These are phyloP conservation scores for Pollenia amentaria DNA, from an alignment of 2,888 invertebrate genomes.

Conservation along the genomic window DNA sequence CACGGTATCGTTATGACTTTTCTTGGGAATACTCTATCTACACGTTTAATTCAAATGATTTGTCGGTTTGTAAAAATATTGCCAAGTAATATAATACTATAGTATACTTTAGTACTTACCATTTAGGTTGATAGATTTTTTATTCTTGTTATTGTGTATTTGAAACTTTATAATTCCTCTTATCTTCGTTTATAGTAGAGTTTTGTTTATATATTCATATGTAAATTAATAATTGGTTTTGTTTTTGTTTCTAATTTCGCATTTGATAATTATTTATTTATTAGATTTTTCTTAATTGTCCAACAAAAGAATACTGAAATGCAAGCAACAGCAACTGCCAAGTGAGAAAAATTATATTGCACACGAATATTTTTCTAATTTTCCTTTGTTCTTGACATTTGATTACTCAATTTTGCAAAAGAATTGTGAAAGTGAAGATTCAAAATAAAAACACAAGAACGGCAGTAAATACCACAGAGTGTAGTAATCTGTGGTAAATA, in stretches of 20 bases:
- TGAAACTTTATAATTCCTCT: slow-evolving; percentile 21
- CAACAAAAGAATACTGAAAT: slow-evolving; percentile 37
- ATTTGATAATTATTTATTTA: slow-evolving; percentile 45
- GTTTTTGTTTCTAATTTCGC: slow-evolving; percentile 59
- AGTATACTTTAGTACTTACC: slow-evolving; percentile 61
- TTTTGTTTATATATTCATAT: slow-evolving; percentile 51
- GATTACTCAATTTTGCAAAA: slow-evolving; percentile 32
- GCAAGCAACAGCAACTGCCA: slow-evolving; percentile 5
- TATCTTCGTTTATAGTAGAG: slow-evolving; percentile 20
- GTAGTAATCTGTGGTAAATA: no score
- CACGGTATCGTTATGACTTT: slow-evolving; percentile 33
- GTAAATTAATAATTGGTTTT: slow-evolving; percentile 39
- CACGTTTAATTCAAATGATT: slow-evolving; percentile 49
- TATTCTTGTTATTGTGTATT: not conserved
- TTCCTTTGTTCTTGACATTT: slow-evolving; percentile 47
- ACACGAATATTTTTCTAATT: slow-evolving; percentile 31
- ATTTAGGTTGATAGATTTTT: slow-evolving; percentile 60
- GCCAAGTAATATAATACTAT: slow-evolving; percentile 8
- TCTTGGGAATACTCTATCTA: slow-evolving; percentile 21
- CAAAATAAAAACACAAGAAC: slow-evolving; percentile 54
- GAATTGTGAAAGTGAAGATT: slow-evolving; percentile 19
- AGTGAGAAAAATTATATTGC: slow-evolving; percentile 41
- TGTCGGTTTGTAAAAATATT: slow-evolving; percentile 28
- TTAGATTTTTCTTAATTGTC: slow-evolving; percentile 45
- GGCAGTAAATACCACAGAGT: not conserved